Base-by-base conservation (phyloP, 2,888 invertebrate species). In the Bellardia pandia region DNA sequence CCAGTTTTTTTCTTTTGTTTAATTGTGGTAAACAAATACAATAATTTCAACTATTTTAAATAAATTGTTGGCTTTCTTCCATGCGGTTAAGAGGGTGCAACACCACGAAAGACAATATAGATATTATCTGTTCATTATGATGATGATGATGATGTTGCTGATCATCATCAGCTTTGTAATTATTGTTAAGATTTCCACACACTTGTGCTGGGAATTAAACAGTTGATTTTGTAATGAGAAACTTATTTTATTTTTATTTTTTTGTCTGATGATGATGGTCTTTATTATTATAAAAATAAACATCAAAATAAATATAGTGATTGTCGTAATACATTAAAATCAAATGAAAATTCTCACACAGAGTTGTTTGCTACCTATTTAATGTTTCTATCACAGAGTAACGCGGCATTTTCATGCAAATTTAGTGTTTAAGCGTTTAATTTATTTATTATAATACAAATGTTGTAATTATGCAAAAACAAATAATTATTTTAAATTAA, bases 211-310 rank as follows among this genome's bases (percentile, higher is more conserved):
- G 84, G 84, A 85, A 85, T 74, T 78, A 3, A 45, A 58, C 30
- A 69, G 69, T 14, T 62, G 68, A 76, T 76, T 69, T 82, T 82
- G 82, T 82, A 84, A 84, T 85, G 74, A 74, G 68, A 79, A 79
- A 79, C 64, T 66, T 40, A 51, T 62, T 71, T 66, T 13, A n/a
- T 53, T 37, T 69, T 60, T 69, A 30, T 7, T 56, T 23, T 69
- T 69, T 69, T 69, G 48, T 14, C n/a, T 13, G 14, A 56, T 7
- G 40, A n/a, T 11, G 7, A 14, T 51, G 51, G n/a, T 45, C 74
- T 53, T 51, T 69, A 68, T 85, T 48, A 40, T 40, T 51, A 37
- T n/a, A 58, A 33, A 45, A 7, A 13, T 51, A 51, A 76, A 62
- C n/a, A 82, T 30, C 48, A 2, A 68, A 74, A 58, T 7, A 81